A percentile compares a stretch with the other conserved stretches of the same genome.
phyloP scores from a whole-genome alignment of 1,140 invertebrate species.

The Rhopalosiphum padi region DNA sequence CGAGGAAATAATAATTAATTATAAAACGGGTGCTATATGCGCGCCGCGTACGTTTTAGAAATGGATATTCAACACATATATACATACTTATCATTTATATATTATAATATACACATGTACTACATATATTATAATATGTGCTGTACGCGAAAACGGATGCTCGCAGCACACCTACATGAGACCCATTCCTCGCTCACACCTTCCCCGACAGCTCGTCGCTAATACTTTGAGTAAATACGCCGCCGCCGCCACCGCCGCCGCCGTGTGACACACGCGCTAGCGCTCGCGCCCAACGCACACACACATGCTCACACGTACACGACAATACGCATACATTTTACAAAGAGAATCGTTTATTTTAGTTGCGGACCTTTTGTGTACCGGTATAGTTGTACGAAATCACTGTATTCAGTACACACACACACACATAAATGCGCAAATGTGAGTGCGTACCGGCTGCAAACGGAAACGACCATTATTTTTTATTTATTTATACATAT shows the following conservation, averaged over 20 bases:
- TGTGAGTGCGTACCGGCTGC: not conserved
- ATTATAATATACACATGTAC: not conserved
- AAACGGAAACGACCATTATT: slow-evolving; percentile 3
- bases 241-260: not conserved
- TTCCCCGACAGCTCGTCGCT: not conserved
- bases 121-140: too few relatives aligned
- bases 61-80: not conserved
- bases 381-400: not conserved
- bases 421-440: not conserved
- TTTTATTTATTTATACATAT: not conserved
- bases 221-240: slow-evolving; percentile 42
- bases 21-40: not conserved
- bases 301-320: not conserved
- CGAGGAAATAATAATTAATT: not conserved
- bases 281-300: not conserved
- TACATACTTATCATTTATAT: not conserved
- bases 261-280: not conserved
- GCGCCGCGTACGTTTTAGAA: not conserved
- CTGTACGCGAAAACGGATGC: not conserved
- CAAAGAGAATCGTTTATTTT: slow-evolving; percentile 49
- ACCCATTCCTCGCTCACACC: not conserved
- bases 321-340: not conserved
- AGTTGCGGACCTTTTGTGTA: slow-evolving; percentile 28
- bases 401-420: not conserved
- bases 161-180: not conserved